Conservation (phyloP, 2,797 vertebrate species). For the Pangasius mekongensis region DNA sequence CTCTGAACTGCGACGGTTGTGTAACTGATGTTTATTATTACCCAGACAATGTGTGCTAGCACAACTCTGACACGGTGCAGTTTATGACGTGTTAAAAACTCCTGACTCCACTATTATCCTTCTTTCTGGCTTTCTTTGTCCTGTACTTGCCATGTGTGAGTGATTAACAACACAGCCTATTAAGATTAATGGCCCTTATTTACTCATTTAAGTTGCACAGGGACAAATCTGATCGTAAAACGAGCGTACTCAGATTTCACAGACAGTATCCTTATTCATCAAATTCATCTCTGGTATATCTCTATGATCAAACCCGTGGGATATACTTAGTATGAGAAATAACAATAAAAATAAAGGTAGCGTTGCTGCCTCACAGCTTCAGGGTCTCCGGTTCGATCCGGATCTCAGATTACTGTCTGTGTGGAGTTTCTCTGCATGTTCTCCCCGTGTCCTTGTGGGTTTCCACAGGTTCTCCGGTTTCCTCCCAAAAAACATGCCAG, state of each 20-base stretch:
- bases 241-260: not conserved
- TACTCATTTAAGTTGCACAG: not conserved
- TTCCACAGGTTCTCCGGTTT: not conserved
- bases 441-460: not conserved
- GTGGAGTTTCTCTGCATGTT: not conserved
- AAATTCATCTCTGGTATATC: not conserved
- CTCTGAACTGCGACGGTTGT: not conserved
- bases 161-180: not conserved
- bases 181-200: not conserved
- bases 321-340: not conserved
- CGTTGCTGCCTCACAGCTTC: not conserved
- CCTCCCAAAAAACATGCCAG: not conserved
- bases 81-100: not conserved
- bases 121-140: not conserved
- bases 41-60: conserved; percentile 11
- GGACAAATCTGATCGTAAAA: not conserved
- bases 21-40: conserved; percentile 20
- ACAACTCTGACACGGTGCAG: not conserved
- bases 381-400: not conserved
- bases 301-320: not conserved
- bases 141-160: not conserved
- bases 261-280: not conserved
- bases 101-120: not conserved
- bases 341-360: not conserved
- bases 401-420: not conserved